Evolutionary conservation across 2,888 invertebrate species (phyloP).

Genomic region (Troglohyphantes excavatus): DNA sequence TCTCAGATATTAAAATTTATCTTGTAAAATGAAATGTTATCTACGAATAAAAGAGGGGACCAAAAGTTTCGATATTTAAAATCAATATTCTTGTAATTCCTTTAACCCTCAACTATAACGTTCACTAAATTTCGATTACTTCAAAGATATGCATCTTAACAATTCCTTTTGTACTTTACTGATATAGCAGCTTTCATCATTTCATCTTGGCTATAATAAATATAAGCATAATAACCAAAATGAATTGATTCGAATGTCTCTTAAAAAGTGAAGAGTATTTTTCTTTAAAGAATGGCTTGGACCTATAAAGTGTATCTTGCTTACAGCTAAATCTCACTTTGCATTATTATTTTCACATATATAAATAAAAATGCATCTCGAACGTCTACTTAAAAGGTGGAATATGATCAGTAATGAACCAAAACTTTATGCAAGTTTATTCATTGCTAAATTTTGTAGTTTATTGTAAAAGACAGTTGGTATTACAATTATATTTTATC

Average conservation of each 20-base stretch:
- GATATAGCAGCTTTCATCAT: too few relatives aligned
- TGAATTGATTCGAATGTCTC: too few relatives aligned
- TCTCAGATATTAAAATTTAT: background rate
- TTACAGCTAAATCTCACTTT: background rate
- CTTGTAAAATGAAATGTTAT: background rate
- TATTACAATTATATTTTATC: conserved; percentile 1
- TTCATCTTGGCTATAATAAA: too few relatives aligned
- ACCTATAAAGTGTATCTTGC: background rate
- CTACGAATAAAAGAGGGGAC: conserved; percentile 23
- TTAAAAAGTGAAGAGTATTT: too few relatives aligned
- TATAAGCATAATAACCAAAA: too few relatives aligned
- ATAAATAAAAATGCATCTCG: background rate
- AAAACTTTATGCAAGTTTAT: background rate
- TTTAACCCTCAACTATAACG: background rate
- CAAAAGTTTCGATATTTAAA: conserved; percentile 20
- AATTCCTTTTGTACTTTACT: too few relatives aligned
- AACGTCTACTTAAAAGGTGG: background rate
- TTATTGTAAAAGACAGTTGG: background rate
- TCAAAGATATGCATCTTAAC: too few relatives aligned
- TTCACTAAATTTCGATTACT: too few relatives aligned
- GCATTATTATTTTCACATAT: background rate
- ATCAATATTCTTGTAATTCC: background rate
- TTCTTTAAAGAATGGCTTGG: too few relatives aligned
- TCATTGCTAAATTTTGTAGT: conserved; percentile 9
- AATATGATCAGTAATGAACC: background rate